Evolutionary conservation across 2,888 invertebrate genomes (phyloP).

Genomic region (Stenoptilia bipunctidactyla): DNA sequence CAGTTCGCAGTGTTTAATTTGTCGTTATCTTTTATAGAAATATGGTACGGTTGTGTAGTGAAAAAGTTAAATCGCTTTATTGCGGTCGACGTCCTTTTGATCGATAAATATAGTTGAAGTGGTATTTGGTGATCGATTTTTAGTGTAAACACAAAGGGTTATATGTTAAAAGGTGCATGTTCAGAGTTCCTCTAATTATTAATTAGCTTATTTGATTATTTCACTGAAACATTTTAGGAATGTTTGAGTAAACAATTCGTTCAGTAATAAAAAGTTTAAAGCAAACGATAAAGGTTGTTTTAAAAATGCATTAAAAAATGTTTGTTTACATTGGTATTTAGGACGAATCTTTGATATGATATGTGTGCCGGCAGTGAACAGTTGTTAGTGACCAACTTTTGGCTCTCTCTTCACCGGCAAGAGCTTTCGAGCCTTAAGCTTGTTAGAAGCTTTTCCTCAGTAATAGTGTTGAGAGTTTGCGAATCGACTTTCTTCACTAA

Average conservation of each 20-base stretch:
- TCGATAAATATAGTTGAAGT: constrained; percentile 20
- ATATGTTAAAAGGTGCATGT: no score
- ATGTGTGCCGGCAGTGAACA: not conserved
- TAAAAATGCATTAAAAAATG: no score
- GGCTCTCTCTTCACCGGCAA: not conserved
- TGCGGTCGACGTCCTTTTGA: constrained; percentile 31
- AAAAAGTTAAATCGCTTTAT: constrained; percentile 20
- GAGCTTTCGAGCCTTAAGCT: not conserved
- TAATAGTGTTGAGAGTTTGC: not conserved
- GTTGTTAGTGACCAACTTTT: not conserved
- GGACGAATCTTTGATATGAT: no score
- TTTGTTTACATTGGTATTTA: no score
- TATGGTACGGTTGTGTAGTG: not conserved
- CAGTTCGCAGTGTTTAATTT: no score
- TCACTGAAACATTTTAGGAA: no score
- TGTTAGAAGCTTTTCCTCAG: not conserved
- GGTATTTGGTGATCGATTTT: constrained; percentile 20
- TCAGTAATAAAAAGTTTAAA: no score
- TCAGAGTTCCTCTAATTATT: no score
- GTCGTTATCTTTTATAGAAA: no score
- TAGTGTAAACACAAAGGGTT: constrained; percentile 22
- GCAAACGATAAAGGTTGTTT: no score
- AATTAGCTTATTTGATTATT: no score
- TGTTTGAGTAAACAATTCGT: no score
- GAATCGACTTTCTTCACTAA: not conserved